These are phyloP conservation scores for Eptesicus fuscus DNA, from an alignment of 2,113 vertebrate genomes.

Conservation along the genomic window DNA sequence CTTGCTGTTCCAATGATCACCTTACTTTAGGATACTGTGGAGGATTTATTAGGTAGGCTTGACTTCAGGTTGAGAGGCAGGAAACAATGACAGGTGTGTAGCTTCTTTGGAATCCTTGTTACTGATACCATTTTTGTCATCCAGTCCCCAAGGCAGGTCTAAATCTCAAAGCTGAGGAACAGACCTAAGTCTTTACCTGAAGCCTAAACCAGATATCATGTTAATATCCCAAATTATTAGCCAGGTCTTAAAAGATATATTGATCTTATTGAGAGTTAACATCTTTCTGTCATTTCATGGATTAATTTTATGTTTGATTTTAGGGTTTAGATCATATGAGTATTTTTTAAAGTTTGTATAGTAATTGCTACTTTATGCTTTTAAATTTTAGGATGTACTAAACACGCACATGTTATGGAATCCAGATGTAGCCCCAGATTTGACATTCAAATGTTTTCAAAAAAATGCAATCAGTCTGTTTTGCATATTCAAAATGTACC, in stretches of 20 bases:
- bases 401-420: background rate
- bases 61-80: background rate
- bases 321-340: background rate
- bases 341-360: background rate
- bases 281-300: background rate
- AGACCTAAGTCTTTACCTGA: background rate
- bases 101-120: background rate
- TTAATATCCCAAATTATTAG: background rate
- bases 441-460: background rate
- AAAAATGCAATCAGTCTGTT: background rate
- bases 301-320: conserved; percentile 27
- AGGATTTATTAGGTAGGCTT: background rate
- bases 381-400: background rate
- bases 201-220: background rate
- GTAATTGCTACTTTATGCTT: background rate
- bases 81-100: background rate
- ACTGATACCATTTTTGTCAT: background rate
- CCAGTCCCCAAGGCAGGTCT: background rate
- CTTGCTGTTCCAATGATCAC: background rate
- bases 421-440: background rate
- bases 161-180: background rate
- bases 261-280: background rate
- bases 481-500: background rate
- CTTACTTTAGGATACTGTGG: background rate
- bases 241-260: background rate